Evolutionary conservation across 2,888 invertebrate genomes (phyloP), one percentile per base, ranked within the genome.

Genomic region (Spilosoma lubricipeda): DNA sequence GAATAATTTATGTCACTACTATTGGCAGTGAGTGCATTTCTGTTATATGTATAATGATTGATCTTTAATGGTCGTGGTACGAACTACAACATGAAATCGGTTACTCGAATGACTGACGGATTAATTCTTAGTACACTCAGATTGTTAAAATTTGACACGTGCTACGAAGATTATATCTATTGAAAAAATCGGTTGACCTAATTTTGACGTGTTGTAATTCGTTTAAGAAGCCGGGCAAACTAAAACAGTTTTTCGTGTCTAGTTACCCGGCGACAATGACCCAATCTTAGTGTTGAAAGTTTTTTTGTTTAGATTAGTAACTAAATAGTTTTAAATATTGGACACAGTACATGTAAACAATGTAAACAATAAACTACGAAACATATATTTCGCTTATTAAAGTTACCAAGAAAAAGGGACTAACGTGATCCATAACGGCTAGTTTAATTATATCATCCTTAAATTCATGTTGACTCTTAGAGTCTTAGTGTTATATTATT

Each of bases 1-100:
- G 92, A 93, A 93, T 93, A 88, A 92, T 92, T 90, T 91, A 92
- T 92, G 84, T 86, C 87, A 88, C 88, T 84, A 80, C 77, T 80
- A 82, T 81, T 75, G 80, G 78, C 75, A 83, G 83, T 82, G 67
- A 85, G 77, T 86, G 85, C 83, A 83, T 84, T 82, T 84, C 77
- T 85, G 80, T 72, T 82, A 74, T 80, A 77, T 76, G 59, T 74
- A 73, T 72, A 75, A 75, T 78, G 77, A 85, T 80, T 72, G 76
- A 77, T 74, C 72, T 78, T 77, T 82, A 79, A 76, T 80, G 45
- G 56, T 68, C 20, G 27, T 27, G 70, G 68, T 69, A 71, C 23
- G 65, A 71, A 48, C 33, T 45, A 15, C 45, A 45, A 45, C 65
- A 48, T 23, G 39, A 70, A 30, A 18, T 30, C 42, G 45, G 30